Evolutionary conservation across 2,113 vertebrate genomes (phyloP), one percentile per base, ranked within the genome.

Genomic region (Sinocyclocheilus rhinocerous): DNA sequence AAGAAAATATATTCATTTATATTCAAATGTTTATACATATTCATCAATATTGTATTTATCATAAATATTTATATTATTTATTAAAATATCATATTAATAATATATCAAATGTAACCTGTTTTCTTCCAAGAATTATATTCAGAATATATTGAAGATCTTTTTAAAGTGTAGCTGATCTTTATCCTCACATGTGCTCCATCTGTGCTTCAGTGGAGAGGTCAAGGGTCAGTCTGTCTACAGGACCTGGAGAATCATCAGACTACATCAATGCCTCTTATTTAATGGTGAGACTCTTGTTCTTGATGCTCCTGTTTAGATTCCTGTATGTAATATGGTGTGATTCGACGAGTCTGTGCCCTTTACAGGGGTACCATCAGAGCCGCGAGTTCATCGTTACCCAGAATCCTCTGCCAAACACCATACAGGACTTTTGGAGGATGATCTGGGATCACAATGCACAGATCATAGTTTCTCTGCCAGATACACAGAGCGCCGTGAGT

Each of bases 191-290:
- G 5, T 22, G 20, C 72, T 1, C 86, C 0, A 0, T 90, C 15
- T 70, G 81, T 83, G 83, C 33, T 84, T 42, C 82, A 99, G 98
- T 99, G 94, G 98, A 99, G 92, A 94, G 97, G 92, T 99, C 98
- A 13, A 95, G 97, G 93, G 97, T 99, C 73, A 95, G 95, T 89
- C 94, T 99, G 89, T 95, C 96, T 0, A 95, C 96, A 0, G 91
- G 95, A 1, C 93, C 93, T 69, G 93, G 95, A 55, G 98, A 99
- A 92, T 90, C 95, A 42, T 95, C 97, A 2, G 97, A 99, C 87
- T 99, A 97, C 93, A 97, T 99, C 92, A 99, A 99, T 85, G 97
- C 97, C 78, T 99, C 98, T 76, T 99, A 97, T n/a, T 93, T 98
- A 86, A 96, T 94, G 96, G 98, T 99, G 90, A 95, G 95, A 91